Percentiles rank a stretch among this genome's conserved stretches.
These are phyloP conservation scores for Steatornis caripensis DNA, from an alignment of 2,113 vertebrate species.

Conservation along the genomic window DNA sequence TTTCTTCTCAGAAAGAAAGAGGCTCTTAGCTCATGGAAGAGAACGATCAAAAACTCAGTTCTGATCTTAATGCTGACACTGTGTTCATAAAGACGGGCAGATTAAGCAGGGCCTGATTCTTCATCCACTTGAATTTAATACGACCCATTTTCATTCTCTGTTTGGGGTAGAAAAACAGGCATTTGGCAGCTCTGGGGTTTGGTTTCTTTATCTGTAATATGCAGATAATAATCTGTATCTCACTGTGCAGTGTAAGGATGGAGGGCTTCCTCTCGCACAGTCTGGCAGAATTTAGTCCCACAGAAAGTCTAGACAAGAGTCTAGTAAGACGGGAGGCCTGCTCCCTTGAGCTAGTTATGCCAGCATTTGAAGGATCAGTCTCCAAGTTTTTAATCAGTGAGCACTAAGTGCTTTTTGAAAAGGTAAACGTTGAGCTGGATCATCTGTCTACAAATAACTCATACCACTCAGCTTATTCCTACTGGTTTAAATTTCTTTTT, in stretches of 20 bases:
- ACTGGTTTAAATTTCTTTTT: slow-evolving; percentile 45
- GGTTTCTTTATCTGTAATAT: not conserved
- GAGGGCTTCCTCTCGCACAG: not conserved
- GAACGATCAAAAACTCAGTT: not conserved
- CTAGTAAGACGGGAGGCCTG: not conserved
- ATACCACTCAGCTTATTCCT: slow-evolving; percentile 28
- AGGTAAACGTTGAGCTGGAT: slow-evolving; percentile 42
- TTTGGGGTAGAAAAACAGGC: not conserved
- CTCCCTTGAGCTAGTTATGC: not conserved
- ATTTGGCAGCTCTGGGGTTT: not conserved
- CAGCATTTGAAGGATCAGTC: not conserved
- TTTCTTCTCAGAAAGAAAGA: not conserved
- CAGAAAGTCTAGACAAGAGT: not conserved
- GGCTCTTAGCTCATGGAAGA: not conserved
- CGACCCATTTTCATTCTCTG: not conserved
- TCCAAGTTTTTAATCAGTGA: slow-evolving; percentile 4
- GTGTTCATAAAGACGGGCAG: not conserved
- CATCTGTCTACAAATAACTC: slow-evolving; percentile 42
- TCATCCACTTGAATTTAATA: not conserved
- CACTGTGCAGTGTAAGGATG: not conserved
- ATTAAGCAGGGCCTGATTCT: not conserved
- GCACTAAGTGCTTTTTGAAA: slow-evolving; percentile 12
- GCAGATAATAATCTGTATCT: not conserved
- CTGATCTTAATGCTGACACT: not conserved
- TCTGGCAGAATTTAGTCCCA: not conserved